A percentile compares a stretch with the other conserved stretches of the same genome.
Evolutionary conservation across 2,113 vertebrate species (phyloP).

Genomic region (Psittacus erithacus): DNA sequence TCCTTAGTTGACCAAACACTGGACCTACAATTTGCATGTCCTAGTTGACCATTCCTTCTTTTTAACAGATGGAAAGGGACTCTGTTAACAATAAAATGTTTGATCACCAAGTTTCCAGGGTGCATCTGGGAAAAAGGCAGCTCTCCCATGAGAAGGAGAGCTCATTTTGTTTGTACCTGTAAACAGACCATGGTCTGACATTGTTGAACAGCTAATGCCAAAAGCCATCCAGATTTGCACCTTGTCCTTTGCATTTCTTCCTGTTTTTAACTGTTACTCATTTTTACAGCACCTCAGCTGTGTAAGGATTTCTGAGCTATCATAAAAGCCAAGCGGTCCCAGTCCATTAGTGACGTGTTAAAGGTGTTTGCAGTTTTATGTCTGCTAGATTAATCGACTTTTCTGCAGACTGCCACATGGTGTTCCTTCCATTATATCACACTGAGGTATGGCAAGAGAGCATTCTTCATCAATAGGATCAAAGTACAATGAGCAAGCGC

Average conservation of each 20-base stretch:
- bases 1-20: conserved; percentile 8
- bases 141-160: background rate
- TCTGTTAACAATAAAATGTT: background rate
- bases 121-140: background rate
- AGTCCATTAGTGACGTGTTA: conserved; percentile 55
- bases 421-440: conserved; percentile 49
- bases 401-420: conserved; percentile 51
- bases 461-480: conserved; percentile 7
- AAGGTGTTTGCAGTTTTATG: conserved; percentile 66
- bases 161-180: conserved; percentile 30
- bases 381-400: conserved; percentile 63
- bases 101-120: conserved; percentile 8
- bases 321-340: conserved; percentile 48
- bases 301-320: conserved; percentile 50
- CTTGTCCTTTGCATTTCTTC: conserved; percentile 56
- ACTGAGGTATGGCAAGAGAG: conserved; percentile 48
- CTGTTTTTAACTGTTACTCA: conserved; percentile 62
- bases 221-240: conserved; percentile 34
- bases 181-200: conserved; percentile 20
- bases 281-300: conserved; percentile 62
- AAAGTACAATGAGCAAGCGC: conserved; percentile 24
- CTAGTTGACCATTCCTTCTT: background rate
- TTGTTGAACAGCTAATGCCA: conserved; percentile 22
- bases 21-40: background rate
- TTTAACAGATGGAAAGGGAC: conserved; percentile 30